These are phyloP conservation scores for Heliconius nattereri DNA, from an alignment of 1,140 invertebrate genomes.

Conservation along the genomic window DNA sequence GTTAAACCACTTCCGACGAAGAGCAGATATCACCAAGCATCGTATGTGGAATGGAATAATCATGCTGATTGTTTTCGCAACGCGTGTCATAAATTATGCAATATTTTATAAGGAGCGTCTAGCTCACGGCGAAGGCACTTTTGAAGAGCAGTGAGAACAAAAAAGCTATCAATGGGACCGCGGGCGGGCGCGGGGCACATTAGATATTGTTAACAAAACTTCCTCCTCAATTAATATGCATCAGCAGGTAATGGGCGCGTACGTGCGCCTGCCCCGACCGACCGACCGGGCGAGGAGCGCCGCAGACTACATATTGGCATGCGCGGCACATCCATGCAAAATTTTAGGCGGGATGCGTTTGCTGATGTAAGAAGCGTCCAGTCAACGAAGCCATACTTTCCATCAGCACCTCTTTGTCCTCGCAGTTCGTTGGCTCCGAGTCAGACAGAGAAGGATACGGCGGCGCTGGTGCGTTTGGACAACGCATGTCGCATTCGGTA, in stretches of 20 bases:
- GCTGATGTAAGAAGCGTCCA: conserved; percentile 67
- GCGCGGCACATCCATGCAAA: conserved; percentile 78
- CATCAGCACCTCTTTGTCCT: conserved; percentile 62
- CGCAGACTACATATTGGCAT: conserved; percentile 68
- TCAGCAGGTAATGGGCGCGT: conserved; percentile 71
- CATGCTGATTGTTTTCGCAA: conserved; percentile 59
- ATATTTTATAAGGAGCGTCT: conserved; percentile 68
- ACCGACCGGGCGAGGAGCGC: conserved; percentile 20
- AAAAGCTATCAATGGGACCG: conserved; percentile 77
- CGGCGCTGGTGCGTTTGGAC: conserved; percentile 57
- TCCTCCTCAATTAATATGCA: conserved; percentile 79
- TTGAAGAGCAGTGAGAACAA: conserved; percentile 62
- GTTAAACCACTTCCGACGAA: conserved; percentile 61
- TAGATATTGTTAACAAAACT: conserved; percentile 81
- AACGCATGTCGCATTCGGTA: conserved; percentile 70
- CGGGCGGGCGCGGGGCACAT: conserved; percentile 67
- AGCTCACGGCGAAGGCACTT: conserved; percentile 53
- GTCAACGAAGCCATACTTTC: conserved; percentile 69
- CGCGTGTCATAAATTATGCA: conserved; percentile 69
- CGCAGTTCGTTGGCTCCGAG: conserved; percentile 45
- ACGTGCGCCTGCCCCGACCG: conserved; percentile 61
- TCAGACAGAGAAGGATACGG: conserved; percentile 64
- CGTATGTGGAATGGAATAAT: conserved; percentile 59
- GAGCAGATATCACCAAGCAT: conserved; percentile 43
- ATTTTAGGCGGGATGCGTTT: conserved; percentile 80